These are phyloP conservation scores for Musca vetustissima DNA, from an alignment of 1,140 invertebrate genomes.

Conservation along the genomic window DNA sequence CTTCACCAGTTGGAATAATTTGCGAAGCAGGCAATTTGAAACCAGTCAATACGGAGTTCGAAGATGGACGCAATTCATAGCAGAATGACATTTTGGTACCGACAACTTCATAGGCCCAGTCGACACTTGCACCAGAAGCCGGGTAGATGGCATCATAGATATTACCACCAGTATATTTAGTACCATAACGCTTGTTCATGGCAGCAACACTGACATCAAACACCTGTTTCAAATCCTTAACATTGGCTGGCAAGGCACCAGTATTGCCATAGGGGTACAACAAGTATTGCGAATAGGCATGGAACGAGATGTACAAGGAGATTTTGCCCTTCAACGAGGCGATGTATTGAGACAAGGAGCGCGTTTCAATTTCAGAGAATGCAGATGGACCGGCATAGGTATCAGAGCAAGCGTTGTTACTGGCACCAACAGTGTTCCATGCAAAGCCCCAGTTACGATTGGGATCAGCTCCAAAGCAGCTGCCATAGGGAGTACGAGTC, in stretches of 20 bases:
- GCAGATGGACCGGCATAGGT: conserved; percentile 62
- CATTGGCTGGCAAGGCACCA: conserved; percentile 40
- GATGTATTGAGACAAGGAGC: conserved; percentile 56
- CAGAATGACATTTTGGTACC: conserved; percentile 59
- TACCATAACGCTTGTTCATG: conserved; percentile 55
- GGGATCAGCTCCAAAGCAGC: conserved; percentile 64
- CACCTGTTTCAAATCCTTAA: conserved; percentile 42
- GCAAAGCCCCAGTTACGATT: conserved; percentile 73
- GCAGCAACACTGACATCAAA: conserved; percentile 53
- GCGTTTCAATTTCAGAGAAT: conserved; percentile 67
- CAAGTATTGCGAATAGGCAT: conserved; percentile 58
- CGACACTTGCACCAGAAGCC: conserved; percentile 63
- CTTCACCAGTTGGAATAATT: conserved; percentile 72
- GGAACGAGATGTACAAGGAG: conserved; percentile 57
- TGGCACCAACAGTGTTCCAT: conserved; percentile 65
- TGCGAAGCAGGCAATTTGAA: conserved; percentile 74
- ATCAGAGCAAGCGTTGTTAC: conserved; percentile 60
- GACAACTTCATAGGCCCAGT: conserved; percentile 69
- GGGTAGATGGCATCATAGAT: conserved; percentile 60
- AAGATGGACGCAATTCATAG: conserved; percentile 67
- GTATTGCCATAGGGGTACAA: conserved; percentile 57
- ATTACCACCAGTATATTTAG: conserved; percentile 58
- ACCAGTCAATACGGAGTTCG: conserved; percentile 62
- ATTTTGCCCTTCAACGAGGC: conserved; percentile 48
- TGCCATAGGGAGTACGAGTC: conserved; percentile 59